phyloP scores from a whole-genome alignment of 2,888 invertebrate species.

The Polyploca ridens region DNA sequence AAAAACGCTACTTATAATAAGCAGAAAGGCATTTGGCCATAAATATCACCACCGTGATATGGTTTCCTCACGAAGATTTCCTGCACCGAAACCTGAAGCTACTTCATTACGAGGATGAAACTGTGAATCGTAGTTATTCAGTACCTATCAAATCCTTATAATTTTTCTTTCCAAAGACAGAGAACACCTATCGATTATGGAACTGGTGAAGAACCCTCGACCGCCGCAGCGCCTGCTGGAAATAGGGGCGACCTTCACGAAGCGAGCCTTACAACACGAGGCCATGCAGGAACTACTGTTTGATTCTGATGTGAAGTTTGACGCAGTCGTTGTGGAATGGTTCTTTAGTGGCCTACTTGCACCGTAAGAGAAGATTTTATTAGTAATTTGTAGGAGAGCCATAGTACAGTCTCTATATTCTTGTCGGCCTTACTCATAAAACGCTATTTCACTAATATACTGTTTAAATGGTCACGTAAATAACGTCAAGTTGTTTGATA shows the following conservation, averaged over 20 bases:
- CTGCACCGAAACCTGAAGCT: too few relatives aligned
- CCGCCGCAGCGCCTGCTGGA: constrained; percentile 39
- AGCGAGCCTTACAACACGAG: constrained; percentile 47
- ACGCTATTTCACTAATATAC: too few relatives aligned
- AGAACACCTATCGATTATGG: constrained; percentile 24
- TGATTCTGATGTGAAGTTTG: constrained; percentile 42
- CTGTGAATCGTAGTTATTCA: neutral
- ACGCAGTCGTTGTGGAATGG: constrained; percentile 61
- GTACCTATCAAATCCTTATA: too few relatives aligned
- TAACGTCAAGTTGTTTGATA: too few relatives aligned
- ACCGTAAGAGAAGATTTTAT: constrained; percentile 53
- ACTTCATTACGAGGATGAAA: neutral
- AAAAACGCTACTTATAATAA: too few relatives aligned
- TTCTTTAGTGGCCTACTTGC: constrained; percentile 56
- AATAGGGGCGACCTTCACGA: constrained; percentile 38
- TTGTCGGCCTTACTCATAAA: too few relatives aligned
- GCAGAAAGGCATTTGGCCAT: too few relatives aligned
- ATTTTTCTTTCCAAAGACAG: constrained; percentile 21
- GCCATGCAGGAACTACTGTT: constrained; percentile 46
- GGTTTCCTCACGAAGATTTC: too few relatives aligned
- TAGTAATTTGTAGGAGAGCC: too few relatives aligned
- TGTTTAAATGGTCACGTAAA: too few relatives aligned
- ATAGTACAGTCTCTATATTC: too few relatives aligned
- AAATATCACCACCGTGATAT: too few relatives aligned
- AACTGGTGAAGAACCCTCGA: constrained; percentile 32